Conservation (phyloP, 2,888 invertebrate genomes). For the Drosophila incognita region DNA sequence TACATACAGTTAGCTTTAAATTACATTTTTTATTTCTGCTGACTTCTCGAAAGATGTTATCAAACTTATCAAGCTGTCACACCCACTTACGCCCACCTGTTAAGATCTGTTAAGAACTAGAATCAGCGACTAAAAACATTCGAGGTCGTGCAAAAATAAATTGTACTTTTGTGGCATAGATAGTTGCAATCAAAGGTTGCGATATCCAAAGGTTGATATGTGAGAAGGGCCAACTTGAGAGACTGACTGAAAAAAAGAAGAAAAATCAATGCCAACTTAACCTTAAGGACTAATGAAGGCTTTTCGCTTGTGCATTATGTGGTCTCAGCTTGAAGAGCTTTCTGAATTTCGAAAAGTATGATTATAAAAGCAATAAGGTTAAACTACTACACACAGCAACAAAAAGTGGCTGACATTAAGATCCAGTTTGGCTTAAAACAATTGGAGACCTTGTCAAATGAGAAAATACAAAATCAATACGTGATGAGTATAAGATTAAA, state of each 20-base stretch:
- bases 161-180: neutral
- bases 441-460: neutral
- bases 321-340: neutral
- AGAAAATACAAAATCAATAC: neutral
- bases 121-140: neutral
- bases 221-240: conserved; percentile 10
- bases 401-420: neutral
- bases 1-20: neutral
- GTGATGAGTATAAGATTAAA: neutral
- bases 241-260: conserved; percentile 13
- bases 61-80: neutral
- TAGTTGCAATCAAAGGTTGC: neutral
- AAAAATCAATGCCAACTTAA: conserved; percentile 39
- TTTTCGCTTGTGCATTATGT: conserved; percentile 2
- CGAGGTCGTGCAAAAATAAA: neutral
- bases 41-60: neutral
- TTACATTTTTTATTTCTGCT: neutral
- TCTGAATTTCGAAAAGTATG: neutral
- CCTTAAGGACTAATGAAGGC: conserved; percentile 34
- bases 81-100: conserved; percentile 8
- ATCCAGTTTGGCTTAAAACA: neutral
- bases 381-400: neutral
- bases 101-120: neutral
- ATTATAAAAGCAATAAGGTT: conserved; percentile 3
- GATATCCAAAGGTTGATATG: conserved; percentile 14